Conservation (phyloP, 2,113 vertebrate species). For the Aplodontia rufa region DNA sequence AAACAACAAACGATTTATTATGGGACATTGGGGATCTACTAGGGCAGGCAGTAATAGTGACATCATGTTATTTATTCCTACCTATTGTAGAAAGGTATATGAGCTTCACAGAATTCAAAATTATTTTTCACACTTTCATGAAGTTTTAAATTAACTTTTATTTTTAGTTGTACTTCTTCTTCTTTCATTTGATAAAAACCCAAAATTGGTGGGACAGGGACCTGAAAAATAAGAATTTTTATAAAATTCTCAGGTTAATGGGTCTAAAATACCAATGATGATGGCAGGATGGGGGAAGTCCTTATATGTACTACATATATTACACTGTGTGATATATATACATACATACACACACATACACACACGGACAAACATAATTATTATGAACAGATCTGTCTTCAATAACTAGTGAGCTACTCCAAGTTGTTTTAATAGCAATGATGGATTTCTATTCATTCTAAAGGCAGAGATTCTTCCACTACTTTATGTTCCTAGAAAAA, state of each 20-base stretch:
- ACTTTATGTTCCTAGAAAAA: background rate
- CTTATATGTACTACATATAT: background rate
- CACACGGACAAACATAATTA: background rate
- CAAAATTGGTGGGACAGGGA: conserved; percentile 94
- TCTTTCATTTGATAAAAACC: conserved; percentile 92
- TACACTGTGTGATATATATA: background rate
- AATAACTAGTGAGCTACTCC: background rate
- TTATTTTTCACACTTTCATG: conserved; percentile 95
- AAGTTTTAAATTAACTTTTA: conserved; percentile 91
- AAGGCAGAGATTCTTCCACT: background rate
- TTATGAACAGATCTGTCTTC: background rate
- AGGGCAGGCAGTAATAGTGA: background rate
- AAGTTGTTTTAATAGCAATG: background rate
- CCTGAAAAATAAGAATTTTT: conserved; percentile 83
- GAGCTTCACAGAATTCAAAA: conserved; percentile 96
- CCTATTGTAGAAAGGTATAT: conserved; percentile 95
- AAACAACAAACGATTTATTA: conserved; percentile 26
- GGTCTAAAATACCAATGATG: conserved; percentile 40
- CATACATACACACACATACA: background rate
- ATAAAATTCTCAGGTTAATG: conserved; percentile 42
- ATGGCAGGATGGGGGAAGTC: background rate
- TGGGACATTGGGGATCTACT: background rate
- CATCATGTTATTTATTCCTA: conserved; percentile 77
- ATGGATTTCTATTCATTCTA: background rate
- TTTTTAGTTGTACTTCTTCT: conserved; percentile 87